Conservation (phyloP, 2,113 vertebrate genomes). For the Uria lomvia region DNA sequence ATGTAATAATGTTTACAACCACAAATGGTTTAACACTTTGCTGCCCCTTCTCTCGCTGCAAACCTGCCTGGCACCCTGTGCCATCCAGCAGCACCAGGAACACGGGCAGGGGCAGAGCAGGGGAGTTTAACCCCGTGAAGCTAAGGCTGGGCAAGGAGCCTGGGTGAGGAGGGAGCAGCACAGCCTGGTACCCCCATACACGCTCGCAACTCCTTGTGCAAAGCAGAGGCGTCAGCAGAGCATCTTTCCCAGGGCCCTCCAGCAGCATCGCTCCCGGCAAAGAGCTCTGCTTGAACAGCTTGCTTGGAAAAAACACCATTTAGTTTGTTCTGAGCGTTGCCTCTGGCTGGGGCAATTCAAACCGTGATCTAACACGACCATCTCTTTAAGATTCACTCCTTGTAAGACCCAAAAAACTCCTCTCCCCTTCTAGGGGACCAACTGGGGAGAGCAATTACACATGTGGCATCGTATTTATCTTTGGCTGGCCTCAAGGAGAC, state of each 20-base stretch:
- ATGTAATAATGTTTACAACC: neutral
- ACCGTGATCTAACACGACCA: accelerated
- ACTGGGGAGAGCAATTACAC: neutral
- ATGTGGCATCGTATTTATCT: accelerated
- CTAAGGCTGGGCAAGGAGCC: neutral
- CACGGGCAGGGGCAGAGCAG: neutral
- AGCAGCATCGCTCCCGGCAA: neutral
- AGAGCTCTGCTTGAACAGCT: neutral
- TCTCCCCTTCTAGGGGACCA: neutral
- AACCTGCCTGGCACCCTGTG: neutral
- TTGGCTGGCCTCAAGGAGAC: neutral
- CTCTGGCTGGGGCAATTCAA: neutral
- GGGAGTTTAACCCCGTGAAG: neutral
- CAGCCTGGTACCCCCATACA: neutral
- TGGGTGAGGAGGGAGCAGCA: neutral
- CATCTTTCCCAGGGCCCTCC: neutral
- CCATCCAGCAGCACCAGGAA: neutral
- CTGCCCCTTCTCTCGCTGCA: neutral
- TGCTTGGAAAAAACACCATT: neutral
- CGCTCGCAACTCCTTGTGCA: neutral
- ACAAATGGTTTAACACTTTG: neutral
- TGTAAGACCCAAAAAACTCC: neutral
- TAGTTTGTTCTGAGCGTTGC: neutral
- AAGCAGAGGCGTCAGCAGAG: neutral
- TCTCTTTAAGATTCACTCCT: neutral